Conservation (phyloP, 2,797 vertebrate genomes). For the Microchirus variegatus region DNA sequence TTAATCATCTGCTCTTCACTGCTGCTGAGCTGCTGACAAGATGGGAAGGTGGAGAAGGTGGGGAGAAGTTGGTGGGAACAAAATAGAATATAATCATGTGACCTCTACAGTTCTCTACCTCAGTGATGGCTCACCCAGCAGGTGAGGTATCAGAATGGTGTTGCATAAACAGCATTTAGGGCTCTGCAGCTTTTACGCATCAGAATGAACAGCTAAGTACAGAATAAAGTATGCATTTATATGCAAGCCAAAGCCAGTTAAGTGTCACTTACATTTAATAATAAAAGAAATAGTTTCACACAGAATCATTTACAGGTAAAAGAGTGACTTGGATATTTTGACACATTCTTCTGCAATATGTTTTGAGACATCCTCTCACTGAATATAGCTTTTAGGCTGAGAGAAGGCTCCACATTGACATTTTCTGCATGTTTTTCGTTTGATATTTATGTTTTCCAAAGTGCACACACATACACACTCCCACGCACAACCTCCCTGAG, state of each 20-base stretch:
- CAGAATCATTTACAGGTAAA: background rate
- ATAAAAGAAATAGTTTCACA: no score
- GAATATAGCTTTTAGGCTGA: no score
- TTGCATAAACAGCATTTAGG: constrained; percentile 12
- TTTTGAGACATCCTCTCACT: background rate
- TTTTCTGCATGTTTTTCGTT: no score
- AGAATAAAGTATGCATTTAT: no score
- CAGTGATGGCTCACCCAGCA: constrained; percentile 37
- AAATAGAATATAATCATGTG: constrained; percentile 28
- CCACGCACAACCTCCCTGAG: no score
- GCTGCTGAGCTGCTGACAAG: constrained; percentile 10
- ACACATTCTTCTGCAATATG: background rate
- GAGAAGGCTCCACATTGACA: no score
- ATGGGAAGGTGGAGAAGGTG: constrained; percentile 8
- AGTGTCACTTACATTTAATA: background rate
- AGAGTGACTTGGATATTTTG: constrained; percentile 2
- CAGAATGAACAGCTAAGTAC: no score
- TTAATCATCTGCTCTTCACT: background rate
- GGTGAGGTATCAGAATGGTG: constrained; percentile 18
- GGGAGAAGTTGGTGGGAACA: constrained; percentile 1
- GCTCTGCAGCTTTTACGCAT: constrained; percentile 2
- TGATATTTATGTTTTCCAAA: no score
- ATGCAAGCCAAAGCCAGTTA: background rate
- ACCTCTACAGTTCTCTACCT: constrained; percentile 26
- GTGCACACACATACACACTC: no score